Percentiles rank a stretch among this genome's conserved stretches.
phyloP scores from a whole-genome alignment of 2,113 vertebrate species.

The Egretta garzetta region DNA sequence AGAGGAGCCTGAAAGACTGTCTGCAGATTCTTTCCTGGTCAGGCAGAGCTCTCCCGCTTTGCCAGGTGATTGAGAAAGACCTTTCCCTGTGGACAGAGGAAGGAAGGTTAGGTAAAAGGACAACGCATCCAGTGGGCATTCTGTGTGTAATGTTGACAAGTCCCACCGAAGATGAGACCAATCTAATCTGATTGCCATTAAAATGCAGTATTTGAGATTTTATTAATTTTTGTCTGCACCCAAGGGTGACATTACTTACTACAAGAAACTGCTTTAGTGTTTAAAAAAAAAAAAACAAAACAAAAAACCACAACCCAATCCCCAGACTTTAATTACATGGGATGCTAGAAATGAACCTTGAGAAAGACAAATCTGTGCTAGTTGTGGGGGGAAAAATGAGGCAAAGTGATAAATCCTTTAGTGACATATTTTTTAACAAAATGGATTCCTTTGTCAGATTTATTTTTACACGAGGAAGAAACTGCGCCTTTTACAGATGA shows the following conservation, averaged over 20 bases:
- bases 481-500: conserved; percentile 40
- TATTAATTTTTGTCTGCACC: conserved; percentile 40
- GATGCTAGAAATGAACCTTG: conserved; percentile 30
- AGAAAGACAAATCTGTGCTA: not conserved
- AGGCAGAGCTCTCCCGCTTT: conserved; percentile 22
- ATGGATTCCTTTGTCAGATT: conserved; percentile 52
- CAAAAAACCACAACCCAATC: not conserved
- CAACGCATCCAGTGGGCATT: conserved; percentile 11
- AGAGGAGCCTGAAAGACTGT: not conserved
- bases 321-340: conserved; percentile 54
- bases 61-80: not conserved
- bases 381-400: not conserved
- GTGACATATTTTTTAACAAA: conserved; percentile 31
- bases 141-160: conserved; percentile 33
- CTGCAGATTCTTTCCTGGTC: conserved; percentile 2
- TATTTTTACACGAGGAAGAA: conserved; percentile 57
- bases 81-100: conserved; percentile 23
- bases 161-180: conserved; percentile 48
- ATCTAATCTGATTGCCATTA: conserved; percentile 68
- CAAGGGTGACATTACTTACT: conserved; percentile 9
- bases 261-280: conserved; percentile 5
- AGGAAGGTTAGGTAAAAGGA: conserved; percentile 40
- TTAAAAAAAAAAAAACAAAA: conserved; percentile 24
- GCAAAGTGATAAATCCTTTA: conserved; percentile 11
- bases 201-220: conserved; percentile 60